phyloP scores from a whole-genome alignment of 1,140 invertebrate species.

The Melitaea cinxia region DNA sequence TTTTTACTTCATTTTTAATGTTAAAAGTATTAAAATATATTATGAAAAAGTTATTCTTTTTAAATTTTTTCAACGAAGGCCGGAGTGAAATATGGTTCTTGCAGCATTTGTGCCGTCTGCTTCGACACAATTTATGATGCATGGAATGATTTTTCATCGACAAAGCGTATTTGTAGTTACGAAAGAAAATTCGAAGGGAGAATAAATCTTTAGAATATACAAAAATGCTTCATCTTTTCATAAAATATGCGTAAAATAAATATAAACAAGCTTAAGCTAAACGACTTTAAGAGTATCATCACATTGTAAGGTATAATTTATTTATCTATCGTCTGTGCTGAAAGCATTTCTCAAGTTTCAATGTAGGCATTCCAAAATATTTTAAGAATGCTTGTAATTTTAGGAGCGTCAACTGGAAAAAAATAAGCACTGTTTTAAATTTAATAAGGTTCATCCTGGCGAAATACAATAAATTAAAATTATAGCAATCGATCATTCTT shows the following conservation, averaged over 20 bases:
- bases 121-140: slow-evolving; percentile 21
- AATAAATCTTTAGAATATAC: background rate
- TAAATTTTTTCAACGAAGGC: slow-evolving; percentile 1
- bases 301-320: background rate
- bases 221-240: background rate
- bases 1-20: too few relatives aligned
- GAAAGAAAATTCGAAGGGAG: background rate
- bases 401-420: too few relatives aligned
- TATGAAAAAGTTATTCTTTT: background rate
- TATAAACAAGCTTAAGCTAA: background rate
- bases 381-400: too few relatives aligned
- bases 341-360: too few relatives aligned
- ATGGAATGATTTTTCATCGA: slow-evolving; percentile 26
- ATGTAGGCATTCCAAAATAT: too few relatives aligned
- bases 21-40: background rate
- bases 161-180: slow-evolving; percentile 8
- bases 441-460: too few relatives aligned
- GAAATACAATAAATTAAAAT: too few relatives aligned
- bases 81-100: slow-evolving; percentile 17
- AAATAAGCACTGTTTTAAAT: too few relatives aligned
- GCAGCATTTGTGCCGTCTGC: slow-evolving; percentile 13
- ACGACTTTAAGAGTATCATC: background rate
- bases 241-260: background rate
- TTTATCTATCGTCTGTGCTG: too few relatives aligned
- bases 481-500: too few relatives aligned